Base-by-base conservation (phyloP, 2,888 invertebrate genomes). In the Carcina quercana region DNA sequence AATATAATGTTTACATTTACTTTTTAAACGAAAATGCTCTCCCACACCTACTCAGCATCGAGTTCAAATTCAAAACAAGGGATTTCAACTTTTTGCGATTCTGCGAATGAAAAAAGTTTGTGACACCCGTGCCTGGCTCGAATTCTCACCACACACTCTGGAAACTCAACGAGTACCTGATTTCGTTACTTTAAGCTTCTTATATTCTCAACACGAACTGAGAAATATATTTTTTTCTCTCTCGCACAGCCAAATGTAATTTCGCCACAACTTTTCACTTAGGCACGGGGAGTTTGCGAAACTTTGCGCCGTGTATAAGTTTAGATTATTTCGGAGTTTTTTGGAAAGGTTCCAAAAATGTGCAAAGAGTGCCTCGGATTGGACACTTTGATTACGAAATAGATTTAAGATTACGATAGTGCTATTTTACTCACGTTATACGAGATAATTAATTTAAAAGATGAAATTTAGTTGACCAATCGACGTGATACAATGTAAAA, bases 251-350 rank as follows among this genome's bases (percentile, higher is more conserved):
- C 57, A 52, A 69, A 68, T 62, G 65, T 69, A 69, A 73, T 73
- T 73, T 70, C 47, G 43, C 53, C 51, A 53, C 59, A 78, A 75
- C 75, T 76, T 76, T 76, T 73, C 70, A 76, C 73, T 74, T 74
- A 72, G 64, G 57, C 47, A n/a, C n/a, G n/a, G n/a, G n/a, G n/a
- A 44, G 41, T 52, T 56, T 42, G 54, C 43, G 25, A 38, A 66
- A 68, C 56, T 69, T 32, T 15, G 24, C 13, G 5, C 11, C 27
- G 32, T 21, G 22, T 28, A 17, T 42, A 40, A 42, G 42, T 42
- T 42, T 40, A 34, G 42, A 40, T 42, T 42, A 43, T 32, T 54
- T 50, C 42, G 34, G 24, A 70, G 51, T 67, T 75, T 70, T 70
- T 69, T 74, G 69, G 72, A 68, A 46, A 60, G 48, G 47, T 59